Percentiles rank a stretch among this genome's conserved stretches.
Evolutionary conservation across 2,113 vertebrate species (phyloP).

Genomic region (Cyprinodon tularosa): DNA sequence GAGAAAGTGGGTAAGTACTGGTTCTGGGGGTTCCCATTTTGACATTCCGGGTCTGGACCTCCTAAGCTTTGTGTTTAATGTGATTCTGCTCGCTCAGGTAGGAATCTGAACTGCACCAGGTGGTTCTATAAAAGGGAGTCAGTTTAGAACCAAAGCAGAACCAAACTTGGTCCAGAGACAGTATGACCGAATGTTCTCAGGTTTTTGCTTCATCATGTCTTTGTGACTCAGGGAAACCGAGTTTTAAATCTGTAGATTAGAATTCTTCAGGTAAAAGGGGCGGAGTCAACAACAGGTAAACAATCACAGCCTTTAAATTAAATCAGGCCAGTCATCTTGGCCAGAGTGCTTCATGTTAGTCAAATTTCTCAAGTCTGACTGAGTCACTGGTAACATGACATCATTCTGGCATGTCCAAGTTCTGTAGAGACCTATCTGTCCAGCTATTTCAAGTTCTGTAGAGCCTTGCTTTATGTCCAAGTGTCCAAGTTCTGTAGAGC

Average conservation of each 20-base stretch:
- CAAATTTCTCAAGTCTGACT: too few relatives aligned
- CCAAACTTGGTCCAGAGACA: neutral
- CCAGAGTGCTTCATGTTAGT: too few relatives aligned
- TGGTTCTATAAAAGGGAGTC: neutral
- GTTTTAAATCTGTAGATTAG: neutral
- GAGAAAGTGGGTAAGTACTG: conserved; percentile 1
- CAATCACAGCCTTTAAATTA: neutral
- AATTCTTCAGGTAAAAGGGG: neutral
- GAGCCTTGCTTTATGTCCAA: too few relatives aligned
- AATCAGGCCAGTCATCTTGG: neutral
- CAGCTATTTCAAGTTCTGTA: too few relatives aligned
- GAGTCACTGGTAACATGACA: too few relatives aligned
- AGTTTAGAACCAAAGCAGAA: neutral
- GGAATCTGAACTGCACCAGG: neutral
- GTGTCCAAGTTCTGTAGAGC: too few relatives aligned
- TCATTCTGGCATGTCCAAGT: too few relatives aligned
- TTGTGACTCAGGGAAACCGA: too few relatives aligned
- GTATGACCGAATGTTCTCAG: neutral
- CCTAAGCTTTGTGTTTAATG: too few relatives aligned
- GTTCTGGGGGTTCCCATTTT: too few relatives aligned
- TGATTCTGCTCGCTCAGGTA: neutral
- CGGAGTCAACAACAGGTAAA: neutral
- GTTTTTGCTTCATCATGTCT: neutral
- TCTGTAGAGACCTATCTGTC: too few relatives aligned
- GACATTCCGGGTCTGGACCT: too few relatives aligned